phyloP scores from a whole-genome alignment of 2,797 vertebrate species.

The Linurgus olivaceus region DNA sequence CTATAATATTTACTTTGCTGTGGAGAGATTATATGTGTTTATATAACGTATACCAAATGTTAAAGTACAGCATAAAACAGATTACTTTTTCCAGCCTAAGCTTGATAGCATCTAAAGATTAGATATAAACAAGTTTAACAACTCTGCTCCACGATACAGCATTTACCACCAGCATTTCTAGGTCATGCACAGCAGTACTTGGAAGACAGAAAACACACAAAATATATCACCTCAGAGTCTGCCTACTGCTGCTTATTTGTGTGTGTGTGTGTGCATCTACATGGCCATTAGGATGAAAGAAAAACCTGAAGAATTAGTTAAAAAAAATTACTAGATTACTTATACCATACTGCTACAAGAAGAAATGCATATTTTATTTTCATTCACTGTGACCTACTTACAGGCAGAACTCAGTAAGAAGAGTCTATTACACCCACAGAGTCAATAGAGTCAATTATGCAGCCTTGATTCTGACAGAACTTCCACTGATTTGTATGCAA shows the following conservation, averaged over 20 bases:
- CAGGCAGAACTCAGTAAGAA: conserved; percentile 22
- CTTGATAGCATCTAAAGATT: conserved; percentile 41
- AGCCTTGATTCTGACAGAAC: conserved; percentile 29
- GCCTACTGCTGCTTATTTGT: not conserved
- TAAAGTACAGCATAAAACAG: conserved; percentile 46
- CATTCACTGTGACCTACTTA: conserved; percentile 64
- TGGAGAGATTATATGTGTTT: conserved; percentile 33
- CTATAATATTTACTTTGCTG: not conserved
- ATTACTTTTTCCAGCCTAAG: conserved; percentile 56
- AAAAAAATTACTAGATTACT: not conserved
- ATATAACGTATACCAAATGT: conserved; percentile 19
- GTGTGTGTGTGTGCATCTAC: not conserved
- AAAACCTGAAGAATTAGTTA: not conserved
- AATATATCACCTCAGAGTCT: not conserved
- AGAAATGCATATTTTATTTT: conserved; percentile 34
- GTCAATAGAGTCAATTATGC: conserved; percentile 38
- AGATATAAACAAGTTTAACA: conserved; percentile 53
- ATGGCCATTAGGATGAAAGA: not conserved
- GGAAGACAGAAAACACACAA: not conserved
- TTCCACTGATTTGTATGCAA: conserved; percentile 3
- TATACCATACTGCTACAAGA: not conserved
- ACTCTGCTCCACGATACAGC: not conserved
- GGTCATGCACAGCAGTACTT: conserved; percentile 51
- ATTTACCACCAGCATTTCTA: conserved; percentile 41
- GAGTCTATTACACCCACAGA: conserved; percentile 11